These are phyloP conservation scores for Cyphomyrus discorhynchus DNA, from an alignment of 2,113 vertebrate species.

Conservation along the genomic window DNA sequence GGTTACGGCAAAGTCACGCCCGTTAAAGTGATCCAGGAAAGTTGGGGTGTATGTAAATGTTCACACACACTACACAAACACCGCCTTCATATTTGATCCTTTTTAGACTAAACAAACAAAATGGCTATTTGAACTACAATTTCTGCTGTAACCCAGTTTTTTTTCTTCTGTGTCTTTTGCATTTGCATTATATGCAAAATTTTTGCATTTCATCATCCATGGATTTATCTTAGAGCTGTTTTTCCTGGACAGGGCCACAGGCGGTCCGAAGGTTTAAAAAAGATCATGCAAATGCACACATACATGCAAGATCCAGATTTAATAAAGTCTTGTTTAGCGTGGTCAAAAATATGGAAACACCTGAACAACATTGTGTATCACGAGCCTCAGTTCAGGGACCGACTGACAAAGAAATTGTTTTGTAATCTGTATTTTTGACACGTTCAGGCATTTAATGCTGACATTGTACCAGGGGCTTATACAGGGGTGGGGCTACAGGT, in stretches of 20 bases:
- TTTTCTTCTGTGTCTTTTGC: not conserved
- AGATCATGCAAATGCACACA: not conserved
- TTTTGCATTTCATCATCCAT: not conserved
- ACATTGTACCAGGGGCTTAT: not conserved
- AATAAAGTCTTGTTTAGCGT: not conserved
- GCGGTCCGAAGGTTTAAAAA: not conserved
- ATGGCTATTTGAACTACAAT: not conserved
- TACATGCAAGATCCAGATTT: not conserved
- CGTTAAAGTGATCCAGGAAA: conserved; percentile 30
- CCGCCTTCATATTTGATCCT: not conserved
- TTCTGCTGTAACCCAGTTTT: not conserved
- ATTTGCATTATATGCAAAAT: not conserved
- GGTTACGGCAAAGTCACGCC: conserved; percentile 5
- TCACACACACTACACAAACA: not conserved
- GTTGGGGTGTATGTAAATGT: not conserved
- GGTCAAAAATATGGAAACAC: not conserved
- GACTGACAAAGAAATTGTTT: not conserved
- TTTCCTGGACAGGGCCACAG: not conserved
- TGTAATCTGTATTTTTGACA: not conserved
- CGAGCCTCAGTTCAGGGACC: not conserved
- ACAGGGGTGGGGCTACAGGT: not conserved
- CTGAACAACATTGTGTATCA: not conserved
- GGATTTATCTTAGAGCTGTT: not conserved
- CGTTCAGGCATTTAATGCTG: not conserved
- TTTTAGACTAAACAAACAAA: not conserved